Evolutionary conservation across 1,140 invertebrate species (phyloP).

Genomic region (Xylocopa sonorina): DNA sequence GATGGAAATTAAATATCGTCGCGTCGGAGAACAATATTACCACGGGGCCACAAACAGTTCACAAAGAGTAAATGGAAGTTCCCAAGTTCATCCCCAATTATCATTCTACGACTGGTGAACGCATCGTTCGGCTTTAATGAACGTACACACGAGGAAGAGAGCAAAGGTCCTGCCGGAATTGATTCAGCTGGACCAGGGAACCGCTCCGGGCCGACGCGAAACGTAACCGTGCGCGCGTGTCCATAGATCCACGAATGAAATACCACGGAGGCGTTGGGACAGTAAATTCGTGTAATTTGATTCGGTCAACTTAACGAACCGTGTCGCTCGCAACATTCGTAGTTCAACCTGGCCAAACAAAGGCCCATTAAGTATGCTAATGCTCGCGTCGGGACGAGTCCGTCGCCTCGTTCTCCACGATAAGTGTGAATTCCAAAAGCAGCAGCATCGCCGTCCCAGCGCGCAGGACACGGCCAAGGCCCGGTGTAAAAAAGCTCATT

Average conservation of each 20-base stretch:
- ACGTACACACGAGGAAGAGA: conserved; percentile 37
- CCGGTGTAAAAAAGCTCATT: too few species aligned
- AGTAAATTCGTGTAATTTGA: conserved; percentile 80
- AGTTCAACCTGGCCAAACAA: conserved; percentile 79
- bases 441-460: not conserved
- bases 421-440: conserved; percentile 72
- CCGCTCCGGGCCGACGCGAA: too few species aligned
- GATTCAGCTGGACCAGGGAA: conserved; percentile 47
- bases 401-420: conserved; percentile 63
- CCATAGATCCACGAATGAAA: conserved; percentile 69
- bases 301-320: conserved; percentile 79
- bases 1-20: conserved; percentile 33
- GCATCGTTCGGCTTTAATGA: conserved; percentile 54
- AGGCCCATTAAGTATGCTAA: conserved; percentile 79
- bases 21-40: not conserved
- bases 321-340: conserved; percentile 77
- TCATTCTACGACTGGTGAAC: conserved; percentile 33
- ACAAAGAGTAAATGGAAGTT: conserved; percentile 11
- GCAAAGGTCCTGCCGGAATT: conserved; percentile 53
- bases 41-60: not conserved
- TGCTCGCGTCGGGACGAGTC: conserved; percentile 64
- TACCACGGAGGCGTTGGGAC: conserved; percentile 75
- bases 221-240: conserved; percentile 10
- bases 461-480: too few species aligned
- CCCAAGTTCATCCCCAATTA: conserved; percentile 21